Conservation (phyloP, 2,797 vertebrate genomes). For the Poeciliopsis gracilis region DNA sequence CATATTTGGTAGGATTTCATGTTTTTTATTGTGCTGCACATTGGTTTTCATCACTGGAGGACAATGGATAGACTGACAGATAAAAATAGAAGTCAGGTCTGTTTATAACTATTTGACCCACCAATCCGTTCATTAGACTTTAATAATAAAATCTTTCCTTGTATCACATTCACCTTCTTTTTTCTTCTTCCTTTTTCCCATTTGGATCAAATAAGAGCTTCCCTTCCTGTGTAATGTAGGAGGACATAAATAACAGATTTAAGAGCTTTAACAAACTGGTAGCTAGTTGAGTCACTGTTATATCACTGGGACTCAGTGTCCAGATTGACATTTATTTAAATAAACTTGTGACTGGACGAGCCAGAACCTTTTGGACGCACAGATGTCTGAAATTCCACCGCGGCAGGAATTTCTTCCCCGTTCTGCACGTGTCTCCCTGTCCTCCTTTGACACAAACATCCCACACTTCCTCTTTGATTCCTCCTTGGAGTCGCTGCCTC, state of each 20-base stretch:
- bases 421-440: constrained; percentile 1
- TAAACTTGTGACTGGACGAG: constrained; percentile 21
- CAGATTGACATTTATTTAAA: constrained; percentile 38
- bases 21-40: neutral
- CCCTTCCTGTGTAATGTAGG: constrained; percentile 40
- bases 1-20: neutral
- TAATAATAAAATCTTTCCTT: neutral
- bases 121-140: neutral
- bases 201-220: constrained; percentile 2
- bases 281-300: constrained; percentile 44
- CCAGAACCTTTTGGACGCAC: constrained; percentile 22
- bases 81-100: neutral
- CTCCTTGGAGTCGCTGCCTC: constrained; percentile 31
- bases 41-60: neutral
- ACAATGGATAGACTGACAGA: neutral
- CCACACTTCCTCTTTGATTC: constrained; percentile 41
- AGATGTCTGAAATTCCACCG: constrained; percentile 18
- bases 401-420: constrained; percentile 24
- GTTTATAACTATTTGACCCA: neutral
- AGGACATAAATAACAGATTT: constrained; percentile 23
- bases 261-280: constrained; percentile 19
- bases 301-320: constrained; percentile 16
- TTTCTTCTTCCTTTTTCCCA: neutral
- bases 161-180: neutral
- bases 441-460: constrained; percentile 23